Evolutionary conservation across 2,113 vertebrate genomes (phyloP), one percentile per base, ranked within the genome.

Genomic region (Oncorhynchus clarkii): DNA sequence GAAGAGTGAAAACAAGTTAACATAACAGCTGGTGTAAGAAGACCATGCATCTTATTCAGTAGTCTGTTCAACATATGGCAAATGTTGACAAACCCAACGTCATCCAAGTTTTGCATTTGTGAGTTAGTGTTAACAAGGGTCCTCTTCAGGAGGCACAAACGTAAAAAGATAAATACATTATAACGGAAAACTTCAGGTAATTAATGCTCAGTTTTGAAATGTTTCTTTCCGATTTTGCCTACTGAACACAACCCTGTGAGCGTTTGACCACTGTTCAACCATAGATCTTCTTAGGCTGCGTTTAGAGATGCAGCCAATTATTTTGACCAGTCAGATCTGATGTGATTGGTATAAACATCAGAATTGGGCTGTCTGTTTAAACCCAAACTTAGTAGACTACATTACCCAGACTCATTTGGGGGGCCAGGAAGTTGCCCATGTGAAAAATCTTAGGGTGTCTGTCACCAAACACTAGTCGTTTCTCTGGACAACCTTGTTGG

Each of bases 241-340:
- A 1, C 2, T 66, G 22, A 27, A 66, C 64, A 27, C 11, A 13
- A 66, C 2, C 22, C 22, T 81, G 80, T 77, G 84, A 84, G 85
- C 77, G 76, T 24, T 24, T 24, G 59, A 72, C 77, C 57, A 9
- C 5, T 60, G 57, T 62, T 73, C 78, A 65, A 70, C 49, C 13
- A 76, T 34, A 75, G 7, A 27, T 80, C 60, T 62, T 4, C 51
- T 57, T 4, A 0, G 13, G 51, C 51, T 39, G 34, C 7, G 34
- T 39, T 39, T 39, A 39, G 34, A 39, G 0, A 7, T 7, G 34
- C 34, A 39, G 34, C 6, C 6, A 39, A 39, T 39, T 39, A 7
- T 39, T 8, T 39, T 1, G 34, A 39, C 34, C 34, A 39, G 7
- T 39, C 6, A 39, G 34, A 34, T 34, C 34, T 34, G 34, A 39